Conservation (phyloP, 2,797 vertebrate species). For the Aeoliscus strigatus region DNA sequence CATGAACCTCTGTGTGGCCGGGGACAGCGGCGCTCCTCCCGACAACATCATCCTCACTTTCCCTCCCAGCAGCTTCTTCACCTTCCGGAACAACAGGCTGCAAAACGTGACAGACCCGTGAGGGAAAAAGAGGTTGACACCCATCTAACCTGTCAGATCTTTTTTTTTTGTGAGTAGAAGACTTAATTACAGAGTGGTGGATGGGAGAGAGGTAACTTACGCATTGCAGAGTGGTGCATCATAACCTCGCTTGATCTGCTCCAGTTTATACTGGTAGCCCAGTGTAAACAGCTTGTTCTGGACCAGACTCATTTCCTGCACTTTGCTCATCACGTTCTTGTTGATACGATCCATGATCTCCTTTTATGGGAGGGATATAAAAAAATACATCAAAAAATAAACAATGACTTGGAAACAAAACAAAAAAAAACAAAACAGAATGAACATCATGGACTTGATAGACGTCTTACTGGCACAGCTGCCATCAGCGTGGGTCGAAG, state of each 20-base stretch:
- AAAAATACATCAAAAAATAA: not conserved
- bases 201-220: conserved; percentile 58
- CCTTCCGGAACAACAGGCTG: conserved; percentile 89
- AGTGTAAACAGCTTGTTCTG: conserved; percentile 87
- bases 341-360: conserved; percentile 99
- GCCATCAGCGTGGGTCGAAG: conserved; percentile 92
- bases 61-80: conserved; percentile 86
- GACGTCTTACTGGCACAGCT: conserved; percentile 78
- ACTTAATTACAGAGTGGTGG: not conserved
- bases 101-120: conserved; percentile 81
- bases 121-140: not conserved
- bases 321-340: conserved; percentile 93
- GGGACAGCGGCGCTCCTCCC: conserved; percentile 90
- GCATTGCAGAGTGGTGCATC: conserved; percentile 88
- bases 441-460: no score
- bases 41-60: conserved; percentile 84
- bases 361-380: conserved; percentile 51
- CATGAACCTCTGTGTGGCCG: conserved; percentile 94
- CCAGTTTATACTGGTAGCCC: conserved; percentile 97
- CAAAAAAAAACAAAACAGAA: no score
- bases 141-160: no score
- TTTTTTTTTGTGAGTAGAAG: no score
- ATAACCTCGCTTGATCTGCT: conserved; percentile 85
- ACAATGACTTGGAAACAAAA: no score
- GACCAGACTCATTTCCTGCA: conserved; percentile 86